These are phyloP conservation scores for Petromus typicus DNA, from an alignment of 2,113 vertebrate species.

Conservation along the genomic window DNA sequence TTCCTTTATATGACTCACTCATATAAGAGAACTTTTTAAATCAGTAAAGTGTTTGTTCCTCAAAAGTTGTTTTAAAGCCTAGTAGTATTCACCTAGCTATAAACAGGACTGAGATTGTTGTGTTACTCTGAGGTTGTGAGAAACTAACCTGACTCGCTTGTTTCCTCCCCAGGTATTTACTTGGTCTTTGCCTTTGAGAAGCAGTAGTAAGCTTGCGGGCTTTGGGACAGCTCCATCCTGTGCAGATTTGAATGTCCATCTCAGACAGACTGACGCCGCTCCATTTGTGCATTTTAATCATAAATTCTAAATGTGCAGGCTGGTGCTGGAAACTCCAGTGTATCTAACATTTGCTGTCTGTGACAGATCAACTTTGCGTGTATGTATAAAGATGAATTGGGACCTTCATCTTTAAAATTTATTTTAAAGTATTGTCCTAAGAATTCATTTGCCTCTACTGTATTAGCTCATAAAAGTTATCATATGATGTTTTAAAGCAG, in stretches of 20 bases:
- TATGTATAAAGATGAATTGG: constrained; percentile 81
- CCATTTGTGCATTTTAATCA: constrained; percentile 81
- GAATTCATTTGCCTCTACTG: constrained; percentile 71
- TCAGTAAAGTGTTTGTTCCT: background rate
- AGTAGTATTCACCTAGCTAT: constrained; percentile 24
- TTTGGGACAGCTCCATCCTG: constrained; percentile 68
- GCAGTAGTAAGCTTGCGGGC: constrained; percentile 80
- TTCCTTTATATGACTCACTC: background rate
- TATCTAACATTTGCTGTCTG: constrained; percentile 86
- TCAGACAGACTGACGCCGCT: constrained; percentile 80
- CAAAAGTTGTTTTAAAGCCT: background rate
- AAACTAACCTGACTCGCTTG: background rate
- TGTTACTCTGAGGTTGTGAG: background rate
- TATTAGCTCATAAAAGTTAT: constrained; percentile 61
- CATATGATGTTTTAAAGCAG: constrained; percentile 53
- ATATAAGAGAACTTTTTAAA: constrained; percentile 15
- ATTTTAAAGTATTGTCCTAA: constrained; percentile 81
- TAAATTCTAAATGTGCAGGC: constrained; percentile 78
- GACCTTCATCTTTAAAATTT: constrained; percentile 83
- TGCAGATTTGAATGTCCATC: constrained; percentile 69
- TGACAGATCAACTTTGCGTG: constrained; percentile 85
- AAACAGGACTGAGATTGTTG: background rate
- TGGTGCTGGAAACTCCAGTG: constrained; percentile 76
- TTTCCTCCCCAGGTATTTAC: constrained; percentile 93
- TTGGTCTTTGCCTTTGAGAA: constrained; percentile 98